phyloP scores from a whole-genome alignment of 2,797 vertebrate genomes.

The Melanotaenia nigrans region DNA sequence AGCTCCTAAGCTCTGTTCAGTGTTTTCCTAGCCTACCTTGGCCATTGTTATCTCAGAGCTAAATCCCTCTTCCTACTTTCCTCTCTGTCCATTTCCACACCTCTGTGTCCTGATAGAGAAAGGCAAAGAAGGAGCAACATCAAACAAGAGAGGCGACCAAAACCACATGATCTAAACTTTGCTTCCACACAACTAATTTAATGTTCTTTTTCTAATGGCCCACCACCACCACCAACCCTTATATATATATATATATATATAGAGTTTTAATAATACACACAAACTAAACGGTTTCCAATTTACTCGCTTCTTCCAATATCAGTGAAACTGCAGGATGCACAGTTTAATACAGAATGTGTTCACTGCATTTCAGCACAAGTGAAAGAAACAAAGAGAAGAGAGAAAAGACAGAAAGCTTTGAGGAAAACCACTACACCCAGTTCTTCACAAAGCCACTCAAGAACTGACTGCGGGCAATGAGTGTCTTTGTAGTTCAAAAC shows the following conservation, averaged over 20 bases:
- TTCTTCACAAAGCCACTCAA: slow-evolving; percentile 61
- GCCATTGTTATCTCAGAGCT: slow-evolving; percentile 69
- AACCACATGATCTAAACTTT: slow-evolving; percentile 29
- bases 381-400: slow-evolving; percentile 33
- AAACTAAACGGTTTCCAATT: slow-evolving; percentile 6
- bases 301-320: neutral
- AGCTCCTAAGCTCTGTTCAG: slow-evolving; percentile 55
- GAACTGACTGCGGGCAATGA: slow-evolving; percentile 50
- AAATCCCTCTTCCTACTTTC: slow-evolving; percentile 58
- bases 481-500: slow-evolving; percentile 66
- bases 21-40: slow-evolving; percentile 76
- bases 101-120: slow-evolving; percentile 29
- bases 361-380: slow-evolving; percentile 18
- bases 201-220: too few species aligned
- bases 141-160: slow-evolving; percentile 54
- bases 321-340: slow-evolving; percentile 18
- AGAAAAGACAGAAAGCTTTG: slow-evolving; percentile 47
- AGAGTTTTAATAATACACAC: slow-evolving; percentile 6
- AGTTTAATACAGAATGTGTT: slow-evolving; percentile 34
- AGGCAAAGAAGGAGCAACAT: slow-evolving; percentile 40
- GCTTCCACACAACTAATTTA: neutral
- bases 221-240: neutral
- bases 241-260: too few species aligned
- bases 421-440: slow-evolving; percentile 57
- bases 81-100: slow-evolving; percentile 42